Evolutionary conservation across 2,113 vertebrate genomes (phyloP).

Genomic region (Danionella cerebrum): DNA sequence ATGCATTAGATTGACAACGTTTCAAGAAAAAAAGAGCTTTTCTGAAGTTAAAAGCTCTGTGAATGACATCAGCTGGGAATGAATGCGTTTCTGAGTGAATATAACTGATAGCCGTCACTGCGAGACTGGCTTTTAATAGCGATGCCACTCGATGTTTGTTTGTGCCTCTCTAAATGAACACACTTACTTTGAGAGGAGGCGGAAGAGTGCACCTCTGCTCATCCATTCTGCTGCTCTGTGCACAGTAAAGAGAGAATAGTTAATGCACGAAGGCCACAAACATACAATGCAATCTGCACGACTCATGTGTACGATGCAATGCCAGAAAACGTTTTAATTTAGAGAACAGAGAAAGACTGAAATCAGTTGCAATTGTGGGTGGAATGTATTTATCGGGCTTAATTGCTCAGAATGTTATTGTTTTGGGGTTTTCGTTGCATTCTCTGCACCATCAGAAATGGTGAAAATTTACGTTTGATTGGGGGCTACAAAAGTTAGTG

Average conservation of each 20-base stretch:
- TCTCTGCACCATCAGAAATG: too few relatives aligned
- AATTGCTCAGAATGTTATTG: too few relatives aligned
- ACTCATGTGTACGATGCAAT: neutral
- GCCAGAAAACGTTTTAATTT: neutral
- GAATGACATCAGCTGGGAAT: neutral
- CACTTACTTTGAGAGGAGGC: conserved; percentile 70
- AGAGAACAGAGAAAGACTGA: too few relatives aligned
- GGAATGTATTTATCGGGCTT: too few relatives aligned
- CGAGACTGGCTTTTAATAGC: neutral
- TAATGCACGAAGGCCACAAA: neutral
- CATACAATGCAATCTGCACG: neutral
- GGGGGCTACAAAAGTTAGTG: too few relatives aligned
- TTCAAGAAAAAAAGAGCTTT: neutral
- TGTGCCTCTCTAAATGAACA: neutral
- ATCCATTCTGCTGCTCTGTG: conserved; percentile 82
- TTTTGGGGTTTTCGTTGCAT: too few relatives aligned
- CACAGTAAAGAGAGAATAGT: conserved; percentile 19
- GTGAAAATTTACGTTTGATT: too few relatives aligned
- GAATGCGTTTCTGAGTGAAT: neutral
- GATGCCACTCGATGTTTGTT: neutral
- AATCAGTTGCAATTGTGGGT: too few relatives aligned
- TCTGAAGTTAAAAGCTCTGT: neutral
- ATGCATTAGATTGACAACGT: neutral
- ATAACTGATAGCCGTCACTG: neutral
- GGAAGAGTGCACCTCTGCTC: conserved; percentile 75